Base-by-base conservation (phyloP, 2,888 invertebrate genomes). In the Panopea generosa region DNA sequence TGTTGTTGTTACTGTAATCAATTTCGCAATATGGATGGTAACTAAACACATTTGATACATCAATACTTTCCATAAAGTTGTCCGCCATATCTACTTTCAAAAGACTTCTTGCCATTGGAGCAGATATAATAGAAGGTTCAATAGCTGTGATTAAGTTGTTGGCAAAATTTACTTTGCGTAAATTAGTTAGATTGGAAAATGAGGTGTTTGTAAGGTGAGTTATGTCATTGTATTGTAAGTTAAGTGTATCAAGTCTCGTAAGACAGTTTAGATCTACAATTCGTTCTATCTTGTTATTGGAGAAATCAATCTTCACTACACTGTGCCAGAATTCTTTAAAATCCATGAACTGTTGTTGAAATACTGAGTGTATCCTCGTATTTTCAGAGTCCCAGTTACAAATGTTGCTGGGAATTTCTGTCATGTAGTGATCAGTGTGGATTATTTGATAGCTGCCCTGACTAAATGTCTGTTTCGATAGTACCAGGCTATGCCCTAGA, bases 401-500 rank as follows among this genome's bases (percentile, higher is more conserved):
- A n/a, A 76, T 18, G 49, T 76, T 70, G 56, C 76, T 71, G 29
- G 76, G 76, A 43, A 76, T 57, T 47, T 67, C 61, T 27, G 66
- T 66, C 56, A 70, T 56, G 14, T 45, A 50, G 11, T 33, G 27
- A 49, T 52, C 7, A 2, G 29, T 38, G 14, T 59, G 52, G 4
- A 49, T 52, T 16, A 76, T 45, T 22, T 52, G 66, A 27, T 70
- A 69, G 4, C 50, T 27, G 18, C 24, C 29, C 7, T 45, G 24
- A 6, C 43, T 18, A 43, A 53, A 45, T 20, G 16, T n/a, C 0
- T 52, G 16, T 18, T 11, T 2, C n/a, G 40, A 14, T 1, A 76
- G 3, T 9, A 57, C 70, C 16, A 76, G 14, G 24, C 43, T 65
- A 47, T 50, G 45, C 14, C 76, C 70, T 0, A 43, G n/a, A 18